Percentiles rank a stretch among this genome's conserved stretches.
Evolutionary conservation across 2,113 vertebrate species (phyloP).

Genomic region (Acinonyx jubatus): DNA sequence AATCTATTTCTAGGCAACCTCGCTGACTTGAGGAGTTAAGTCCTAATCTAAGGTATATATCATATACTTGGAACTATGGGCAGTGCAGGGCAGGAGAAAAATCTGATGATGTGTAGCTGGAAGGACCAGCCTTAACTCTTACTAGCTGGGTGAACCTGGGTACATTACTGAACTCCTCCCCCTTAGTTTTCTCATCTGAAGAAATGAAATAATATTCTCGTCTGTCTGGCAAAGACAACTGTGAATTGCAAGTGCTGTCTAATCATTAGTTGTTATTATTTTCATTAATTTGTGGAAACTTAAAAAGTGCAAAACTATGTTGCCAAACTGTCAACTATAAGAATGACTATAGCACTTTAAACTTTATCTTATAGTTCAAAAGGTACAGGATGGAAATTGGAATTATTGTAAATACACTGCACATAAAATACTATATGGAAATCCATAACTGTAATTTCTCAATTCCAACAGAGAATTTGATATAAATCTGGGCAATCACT

Average conservation of each 20-base stretch:
- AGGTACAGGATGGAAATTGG: neutral
- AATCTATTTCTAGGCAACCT: neutral
- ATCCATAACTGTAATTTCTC: constrained; percentile 25
- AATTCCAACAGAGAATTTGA: neutral
- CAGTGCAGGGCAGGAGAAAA: neutral
- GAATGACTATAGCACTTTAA: neutral
- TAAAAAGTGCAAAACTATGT: neutral
- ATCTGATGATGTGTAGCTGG: too few species aligned
- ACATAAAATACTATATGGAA: constrained; percentile 22
- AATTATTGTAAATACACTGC: neutral
- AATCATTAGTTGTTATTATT: neutral
- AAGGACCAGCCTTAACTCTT: neutral
- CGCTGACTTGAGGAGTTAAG: neutral
- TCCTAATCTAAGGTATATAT: neutral
- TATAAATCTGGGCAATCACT: constrained; percentile 23
- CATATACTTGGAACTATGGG: neutral
- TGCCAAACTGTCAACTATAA: constrained; percentile 16
- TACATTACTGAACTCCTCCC: neutral
- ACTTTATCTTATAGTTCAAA: neutral
- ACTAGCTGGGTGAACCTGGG: neutral
- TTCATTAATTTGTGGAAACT: constrained; percentile 10
- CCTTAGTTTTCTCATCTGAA: neutral
- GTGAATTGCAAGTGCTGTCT: neutral
- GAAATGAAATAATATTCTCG: constrained; percentile 18
- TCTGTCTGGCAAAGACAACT: neutral